phyloP scores from a whole-genome alignment of 2,113 vertebrate genomes.

The Calyptomena viridis region DNA sequence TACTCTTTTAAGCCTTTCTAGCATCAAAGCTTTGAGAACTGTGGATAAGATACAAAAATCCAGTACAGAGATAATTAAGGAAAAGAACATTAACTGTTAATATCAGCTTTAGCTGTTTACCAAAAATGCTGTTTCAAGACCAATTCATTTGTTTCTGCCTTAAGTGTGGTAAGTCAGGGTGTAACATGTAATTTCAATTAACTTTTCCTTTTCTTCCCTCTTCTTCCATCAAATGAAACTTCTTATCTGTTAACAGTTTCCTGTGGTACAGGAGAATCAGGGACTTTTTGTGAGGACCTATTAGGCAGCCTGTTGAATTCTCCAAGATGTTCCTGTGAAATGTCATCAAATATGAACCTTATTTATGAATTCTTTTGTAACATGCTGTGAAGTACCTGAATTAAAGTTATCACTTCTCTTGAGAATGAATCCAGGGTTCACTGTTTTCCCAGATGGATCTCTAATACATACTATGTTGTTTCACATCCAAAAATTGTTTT shows the following conservation, averaged over 20 bases:
- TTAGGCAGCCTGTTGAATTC: not conserved
- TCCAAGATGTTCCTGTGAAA: not conserved
- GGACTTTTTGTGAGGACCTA: not conserved
- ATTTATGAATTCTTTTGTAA: not conserved
- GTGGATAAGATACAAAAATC: not conserved
- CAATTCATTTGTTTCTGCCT: not conserved
- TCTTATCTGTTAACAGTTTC: not conserved
- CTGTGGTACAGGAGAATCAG: not conserved
- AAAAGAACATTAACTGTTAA: not conserved
- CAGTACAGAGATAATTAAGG: not conserved
- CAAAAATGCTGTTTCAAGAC: not conserved
- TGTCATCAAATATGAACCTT: not conserved
- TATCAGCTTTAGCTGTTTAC: not conserved
- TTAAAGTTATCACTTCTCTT: not conserved
- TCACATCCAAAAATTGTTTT: not conserved
- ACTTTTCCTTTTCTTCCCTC: not conserved
- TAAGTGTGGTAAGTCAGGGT: not conserved
- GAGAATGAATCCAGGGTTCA: not conserved
- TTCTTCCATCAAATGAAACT: not conserved
- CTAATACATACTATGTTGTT: not conserved
- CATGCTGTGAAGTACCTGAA: not conserved
- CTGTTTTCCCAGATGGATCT: not conserved
- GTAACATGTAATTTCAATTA: not conserved
- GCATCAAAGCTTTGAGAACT: not conserved
- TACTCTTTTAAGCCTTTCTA: not conserved